These are phyloP conservation scores for Recurvirostra avosetta DNA, from an alignment of 2,113 vertebrate genomes.

Conservation along the genomic window DNA sequence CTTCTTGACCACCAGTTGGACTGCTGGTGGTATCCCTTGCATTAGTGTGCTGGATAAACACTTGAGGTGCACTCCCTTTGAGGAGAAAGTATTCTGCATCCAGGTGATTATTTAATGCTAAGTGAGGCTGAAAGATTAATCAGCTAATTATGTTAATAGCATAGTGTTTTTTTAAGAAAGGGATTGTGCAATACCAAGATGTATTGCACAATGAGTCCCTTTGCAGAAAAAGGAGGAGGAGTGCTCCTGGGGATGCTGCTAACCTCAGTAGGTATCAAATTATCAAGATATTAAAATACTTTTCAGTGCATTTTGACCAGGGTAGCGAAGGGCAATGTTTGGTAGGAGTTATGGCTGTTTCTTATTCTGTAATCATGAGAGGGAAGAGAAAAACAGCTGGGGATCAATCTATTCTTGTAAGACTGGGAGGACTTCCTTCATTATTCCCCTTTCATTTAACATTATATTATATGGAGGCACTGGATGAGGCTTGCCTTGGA, in stretches of 20 bases:
- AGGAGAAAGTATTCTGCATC: not conserved
- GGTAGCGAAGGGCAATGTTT: not conserved
- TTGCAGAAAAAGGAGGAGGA: not conserved
- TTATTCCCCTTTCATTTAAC: not conserved
- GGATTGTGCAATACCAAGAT: not conserved
- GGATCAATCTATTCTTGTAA: not conserved
- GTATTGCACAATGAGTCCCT: not conserved
- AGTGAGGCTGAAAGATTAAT: slow-evolving; percentile 38
- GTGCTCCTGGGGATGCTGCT: not conserved
- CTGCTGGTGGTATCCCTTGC: not conserved
- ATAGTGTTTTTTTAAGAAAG: not conserved
- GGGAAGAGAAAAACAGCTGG: not conserved
- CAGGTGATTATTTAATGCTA: slow-evolving; percentile 15
- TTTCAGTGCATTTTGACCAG: not conserved
- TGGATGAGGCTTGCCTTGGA: not conserved
- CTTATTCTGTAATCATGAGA: not conserved
- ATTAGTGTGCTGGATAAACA: slow-evolving; percentile 19
- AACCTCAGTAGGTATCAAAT: not conserved
- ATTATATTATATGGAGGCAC: not conserved
- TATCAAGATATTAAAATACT: not conserved
- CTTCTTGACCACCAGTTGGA: not conserved
- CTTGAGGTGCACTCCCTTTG: not conserved
- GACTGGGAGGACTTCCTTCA: not conserved
- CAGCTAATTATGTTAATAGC: not conserved
- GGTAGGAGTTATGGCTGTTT: not conserved